A percentile compares a stretch with the other conserved stretches of the same genome.
Conservation (phyloP, 2,113 vertebrate genomes). For the Ploceus nigricollis region DNA sequence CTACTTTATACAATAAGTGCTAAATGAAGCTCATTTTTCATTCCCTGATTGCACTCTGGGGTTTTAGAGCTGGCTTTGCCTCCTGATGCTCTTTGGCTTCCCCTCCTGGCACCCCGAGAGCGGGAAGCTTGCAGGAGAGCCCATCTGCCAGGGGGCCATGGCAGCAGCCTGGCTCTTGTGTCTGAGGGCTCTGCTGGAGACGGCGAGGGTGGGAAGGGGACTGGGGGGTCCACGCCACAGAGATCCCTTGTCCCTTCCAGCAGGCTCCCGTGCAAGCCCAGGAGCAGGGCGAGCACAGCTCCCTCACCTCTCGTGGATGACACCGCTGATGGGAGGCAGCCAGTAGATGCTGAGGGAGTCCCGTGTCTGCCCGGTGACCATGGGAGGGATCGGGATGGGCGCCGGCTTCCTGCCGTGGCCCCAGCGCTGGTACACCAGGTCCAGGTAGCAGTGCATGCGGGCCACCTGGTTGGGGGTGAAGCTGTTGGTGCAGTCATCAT, state of each 20-base stretch:
- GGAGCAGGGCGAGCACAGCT: rapidly evolving
- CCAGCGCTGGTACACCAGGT: constrained; percentile 93
- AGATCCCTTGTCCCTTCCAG: background rate
- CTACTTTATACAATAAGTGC: constrained; percentile 61
- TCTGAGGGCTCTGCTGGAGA: background rate
- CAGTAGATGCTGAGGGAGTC: constrained; percentile 88
- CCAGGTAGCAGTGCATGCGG: constrained; percentile 96
- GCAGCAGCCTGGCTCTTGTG: background rate
- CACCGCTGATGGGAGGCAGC: constrained; percentile 85
- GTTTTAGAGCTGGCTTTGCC: constrained; percentile 28
- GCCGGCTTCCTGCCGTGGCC: constrained; percentile 76
- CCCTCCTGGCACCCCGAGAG: background rate
- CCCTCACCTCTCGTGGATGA: constrained; percentile 86
- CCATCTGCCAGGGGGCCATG: background rate
- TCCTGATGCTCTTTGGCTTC: background rate
- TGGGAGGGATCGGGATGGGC: constrained; percentile 83
- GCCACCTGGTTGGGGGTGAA: constrained; percentile 97
- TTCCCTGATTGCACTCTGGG: constrained; percentile 29
- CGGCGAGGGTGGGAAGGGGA: rapidly evolving
- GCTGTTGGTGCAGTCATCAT: constrained; percentile 93
- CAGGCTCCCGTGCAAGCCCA: background rate
- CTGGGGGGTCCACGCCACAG: rapidly evolving
- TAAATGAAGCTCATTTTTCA: constrained; percentile 63
- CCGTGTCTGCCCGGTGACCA: constrained; percentile 80
- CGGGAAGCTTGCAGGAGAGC: background rate